Evolutionary conservation across 2,888 invertebrate genomes (phyloP).

Genomic region (Phoronis australis): DNA sequence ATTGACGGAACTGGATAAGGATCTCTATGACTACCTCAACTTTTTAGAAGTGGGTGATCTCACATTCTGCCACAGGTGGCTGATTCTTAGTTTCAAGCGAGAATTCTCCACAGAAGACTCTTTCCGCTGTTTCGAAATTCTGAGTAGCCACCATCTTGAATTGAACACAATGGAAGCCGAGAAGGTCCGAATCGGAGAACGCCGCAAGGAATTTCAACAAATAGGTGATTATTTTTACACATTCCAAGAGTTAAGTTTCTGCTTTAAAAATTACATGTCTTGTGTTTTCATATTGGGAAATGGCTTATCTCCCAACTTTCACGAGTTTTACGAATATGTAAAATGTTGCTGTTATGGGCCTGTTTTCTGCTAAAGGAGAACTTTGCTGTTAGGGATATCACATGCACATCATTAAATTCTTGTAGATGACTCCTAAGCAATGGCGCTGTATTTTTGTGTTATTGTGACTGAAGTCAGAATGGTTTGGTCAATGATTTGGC

Average conservation of each 20-base stretch:
- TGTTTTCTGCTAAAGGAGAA: no score
- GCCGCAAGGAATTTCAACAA: slow-evolving; percentile 39
- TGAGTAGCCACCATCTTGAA: slow-evolving; percentile 49
- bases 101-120: slow-evolving; percentile 43
- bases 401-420: no score
- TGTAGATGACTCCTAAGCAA: no score
- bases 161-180: slow-evolving; percentile 42
- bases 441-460: no score
- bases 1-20: slow-evolving; percentile 40
- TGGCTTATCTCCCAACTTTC: no score
- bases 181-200: slow-evolving; percentile 29
- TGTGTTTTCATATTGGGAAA: not conserved
- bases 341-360: no score
- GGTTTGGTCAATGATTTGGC: no score
- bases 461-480: no score
- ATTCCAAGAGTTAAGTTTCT: not conserved
- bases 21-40: slow-evolving; percentile 34
- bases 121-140: slow-evolving; percentile 46
- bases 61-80: slow-evolving; percentile 52
- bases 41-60: slow-evolving; percentile 38
- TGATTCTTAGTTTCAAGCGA: slow-evolving; percentile 47
- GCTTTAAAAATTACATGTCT: not conserved
- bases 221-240: slow-evolving; percentile 19
- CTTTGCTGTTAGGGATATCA: no score
- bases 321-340: no score